Evolutionary conservation across 2,797 vertebrate genomes (phyloP).

Genomic region (Protosalanx chinensis): DNA sequence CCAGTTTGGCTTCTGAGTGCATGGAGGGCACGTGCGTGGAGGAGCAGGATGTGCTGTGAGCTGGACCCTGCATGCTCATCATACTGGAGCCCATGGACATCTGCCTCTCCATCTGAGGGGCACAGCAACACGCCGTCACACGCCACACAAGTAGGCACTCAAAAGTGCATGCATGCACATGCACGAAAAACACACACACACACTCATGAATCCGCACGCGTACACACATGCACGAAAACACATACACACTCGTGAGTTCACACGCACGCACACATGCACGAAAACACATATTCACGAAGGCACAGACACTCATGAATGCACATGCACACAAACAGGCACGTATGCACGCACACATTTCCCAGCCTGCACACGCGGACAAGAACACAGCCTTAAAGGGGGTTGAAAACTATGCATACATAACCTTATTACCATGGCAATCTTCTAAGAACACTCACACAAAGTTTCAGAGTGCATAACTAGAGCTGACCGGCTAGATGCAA

Average conservation of each 20-base stretch:
- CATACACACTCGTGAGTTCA: neutral
- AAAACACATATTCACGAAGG: neutral
- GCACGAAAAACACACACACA: neutral
- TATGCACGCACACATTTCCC: too few species aligned
- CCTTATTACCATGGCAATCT: too few species aligned
- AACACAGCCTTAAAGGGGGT: too few species aligned
- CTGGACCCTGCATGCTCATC: slow-evolving; percentile 95
- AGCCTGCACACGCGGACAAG: too few species aligned
- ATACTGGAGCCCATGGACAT: slow-evolving; percentile 98
- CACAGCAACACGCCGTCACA: slow-evolving; percentile 37
- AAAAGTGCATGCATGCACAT: neutral
- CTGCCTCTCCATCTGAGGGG: slow-evolving; percentile 93
- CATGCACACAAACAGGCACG: neutral
- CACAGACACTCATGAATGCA: neutral
- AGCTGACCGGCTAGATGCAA: too few species aligned
- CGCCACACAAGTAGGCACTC: neutral
- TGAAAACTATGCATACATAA: too few species aligned
- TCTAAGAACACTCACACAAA: neutral
- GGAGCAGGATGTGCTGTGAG: slow-evolving; percentile 90
- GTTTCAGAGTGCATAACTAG: too few species aligned
- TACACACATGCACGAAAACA: neutral
- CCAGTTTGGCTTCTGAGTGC: slow-evolving; percentile 99
- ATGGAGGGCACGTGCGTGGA: slow-evolving; percentile 94
- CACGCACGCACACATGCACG: neutral
- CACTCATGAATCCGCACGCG: neutral